Base-by-base conservation (phyloP, 2,797 vertebrate genomes). In the Molothrus ater region DNA sequence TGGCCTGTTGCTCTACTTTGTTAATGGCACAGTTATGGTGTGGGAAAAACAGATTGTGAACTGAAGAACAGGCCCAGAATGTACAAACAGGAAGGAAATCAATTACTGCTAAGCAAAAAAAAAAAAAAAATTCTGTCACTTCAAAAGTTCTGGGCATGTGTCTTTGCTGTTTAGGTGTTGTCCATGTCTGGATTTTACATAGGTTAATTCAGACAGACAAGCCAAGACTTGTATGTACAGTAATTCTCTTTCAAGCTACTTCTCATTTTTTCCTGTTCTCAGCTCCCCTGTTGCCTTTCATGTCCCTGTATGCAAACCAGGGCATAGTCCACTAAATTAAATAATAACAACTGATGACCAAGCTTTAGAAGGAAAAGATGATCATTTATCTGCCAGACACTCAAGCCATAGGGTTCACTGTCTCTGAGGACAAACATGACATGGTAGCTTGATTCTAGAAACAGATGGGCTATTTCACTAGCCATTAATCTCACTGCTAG, bases 321-420 rank as follows among this genome's bases (percentile, higher is more conserved):
- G 32, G 40, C 75, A 90, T 13, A 59, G 43, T 66, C 85, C 78
- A 76, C 94, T 86, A 96, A 95, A 95, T 90, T 82, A 78, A 91
- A 91, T 68, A 80, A 25, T 68, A 94, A 85, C 53, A 82, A 80
- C n/a, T 64, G 84, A 94, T 83, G 69, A 63, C 31, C 43, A 66
- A 47, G 42, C 56, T 90, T 89, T 36, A 80, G 60, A 76, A 73
- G 40, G n/a, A 85, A 87, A 73, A 92, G 36, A 70, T 21, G 56
- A 43, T 73, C 2, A 18, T 92, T 87, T 82, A 73, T 90, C 79
- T 94, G 70, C 38, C 66, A 92, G 66, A 79, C 42, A 38, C 28
- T 91, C 47, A 38, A 89, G 32, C 54, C 38, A 31, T 2, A 59
- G 63, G 25, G 31, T 63, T 93, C 64, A 40, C 28, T 0, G 19